These are phyloP conservation scores for Centropyge bicolor DNA, from an alignment of 2,797 vertebrate species.

Conservation along the genomic window DNA sequence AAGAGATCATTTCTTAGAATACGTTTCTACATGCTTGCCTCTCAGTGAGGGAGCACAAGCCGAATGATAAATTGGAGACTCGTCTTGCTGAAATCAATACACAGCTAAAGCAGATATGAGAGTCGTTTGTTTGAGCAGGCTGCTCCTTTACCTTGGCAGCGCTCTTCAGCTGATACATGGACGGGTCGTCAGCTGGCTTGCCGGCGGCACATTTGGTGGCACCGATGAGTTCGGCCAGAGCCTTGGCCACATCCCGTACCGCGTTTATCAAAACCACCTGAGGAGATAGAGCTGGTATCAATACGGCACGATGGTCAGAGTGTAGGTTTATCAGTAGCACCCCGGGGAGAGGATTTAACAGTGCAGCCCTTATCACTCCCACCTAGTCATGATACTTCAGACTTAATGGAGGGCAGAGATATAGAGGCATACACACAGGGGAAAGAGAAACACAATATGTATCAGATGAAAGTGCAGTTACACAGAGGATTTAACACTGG, in stretches of 20 bases:
- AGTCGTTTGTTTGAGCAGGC: conserved; percentile 4
- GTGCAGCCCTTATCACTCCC: conserved; percentile 71
- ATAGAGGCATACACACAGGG: conserved; percentile 54
- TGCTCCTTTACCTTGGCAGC: conserved; percentile 92
- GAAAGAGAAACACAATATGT: conserved; percentile 32
- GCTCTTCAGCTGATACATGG: conserved; percentile 99
- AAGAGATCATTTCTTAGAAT: conserved; percentile 32
- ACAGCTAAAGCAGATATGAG: conserved; percentile 33
- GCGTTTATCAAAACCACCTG: conserved; percentile 99
- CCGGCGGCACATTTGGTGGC: conserved; percentile 98
- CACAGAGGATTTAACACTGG: conserved; percentile 20
- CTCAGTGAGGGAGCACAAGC: conserved; percentile 13
- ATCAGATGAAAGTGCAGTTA: conserved; percentile 62
- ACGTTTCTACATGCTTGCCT: conserved; percentile 21
- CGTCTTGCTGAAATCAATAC: conserved; percentile 21
- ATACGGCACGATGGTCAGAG: conserved; percentile 65
- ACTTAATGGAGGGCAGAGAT: conserved; percentile 57
- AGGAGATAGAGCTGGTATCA: conserved; percentile 69
- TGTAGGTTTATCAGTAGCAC: conserved; percentile 66
- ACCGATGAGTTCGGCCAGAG: conserved; percentile 96
- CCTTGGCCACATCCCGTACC: conserved; percentile 98
- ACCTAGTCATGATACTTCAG: conserved; percentile 74
- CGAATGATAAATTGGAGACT: conserved; percentile 23
- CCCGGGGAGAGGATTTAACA: conserved; percentile 73
- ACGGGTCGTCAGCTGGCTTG: conserved; percentile 96